Percentiles rank a stretch among this genome's conserved stretches.
Conservation (phyloP, 2,797 vertebrate species). For the Falco naumanni region DNA sequence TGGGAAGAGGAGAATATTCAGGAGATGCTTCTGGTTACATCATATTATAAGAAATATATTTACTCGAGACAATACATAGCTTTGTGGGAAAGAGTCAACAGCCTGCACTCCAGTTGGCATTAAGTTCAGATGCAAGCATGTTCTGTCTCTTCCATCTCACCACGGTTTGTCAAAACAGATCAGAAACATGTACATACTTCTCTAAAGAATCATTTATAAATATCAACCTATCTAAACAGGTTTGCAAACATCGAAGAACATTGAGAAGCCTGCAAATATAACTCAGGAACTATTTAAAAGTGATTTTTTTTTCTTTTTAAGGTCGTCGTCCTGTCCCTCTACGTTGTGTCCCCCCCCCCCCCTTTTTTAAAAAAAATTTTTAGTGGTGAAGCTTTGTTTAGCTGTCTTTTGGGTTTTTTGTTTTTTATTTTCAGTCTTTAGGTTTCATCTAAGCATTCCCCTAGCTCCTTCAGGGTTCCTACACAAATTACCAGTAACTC, state of each 20-base stretch:
- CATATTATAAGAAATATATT: constrained; percentile 59
- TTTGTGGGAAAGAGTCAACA: constrained; percentile 60
- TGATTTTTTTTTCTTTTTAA: neutral
- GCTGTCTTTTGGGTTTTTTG: neutral
- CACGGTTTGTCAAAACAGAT: constrained; percentile 27
- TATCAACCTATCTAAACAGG: constrained; percentile 8
- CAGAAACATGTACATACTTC: constrained; percentile 27
- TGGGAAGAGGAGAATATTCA: constrained; percentile 54
- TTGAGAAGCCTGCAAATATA: neutral
- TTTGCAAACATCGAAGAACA: neutral
- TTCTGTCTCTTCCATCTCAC: constrained; percentile 13
- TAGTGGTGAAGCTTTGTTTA: neutral
- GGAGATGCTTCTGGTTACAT: constrained; percentile 67
- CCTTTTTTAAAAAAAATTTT: neutral
- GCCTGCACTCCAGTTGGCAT: constrained; percentile 47
- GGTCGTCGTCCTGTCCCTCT: no score
- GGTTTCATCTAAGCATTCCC: neutral
- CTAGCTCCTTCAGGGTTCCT: neutral
- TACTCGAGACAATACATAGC: constrained; percentile 54
- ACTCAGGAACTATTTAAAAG: neutral
- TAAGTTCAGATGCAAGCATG: constrained; percentile 35
- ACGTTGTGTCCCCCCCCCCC: no score
- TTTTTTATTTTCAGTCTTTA: neutral
- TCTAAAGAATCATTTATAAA: constrained; percentile 13
- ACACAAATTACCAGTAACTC: neutral